These are phyloP conservation scores for Menidia beryllina DNA, from an alignment of 2,113 vertebrate genomes.

Conservation along the genomic window DNA sequence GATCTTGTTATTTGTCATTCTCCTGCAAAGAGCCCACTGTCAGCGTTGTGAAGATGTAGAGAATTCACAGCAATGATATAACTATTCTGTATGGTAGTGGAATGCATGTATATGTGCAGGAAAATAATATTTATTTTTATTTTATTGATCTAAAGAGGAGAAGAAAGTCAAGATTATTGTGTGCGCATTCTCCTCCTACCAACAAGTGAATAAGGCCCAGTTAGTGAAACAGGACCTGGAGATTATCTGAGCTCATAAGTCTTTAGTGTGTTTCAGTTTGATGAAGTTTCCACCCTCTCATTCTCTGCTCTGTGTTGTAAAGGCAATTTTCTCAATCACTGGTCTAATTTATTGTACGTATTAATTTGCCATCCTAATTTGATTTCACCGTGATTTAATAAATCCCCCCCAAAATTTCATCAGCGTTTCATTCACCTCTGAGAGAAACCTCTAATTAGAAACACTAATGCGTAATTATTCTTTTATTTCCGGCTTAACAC, in stretches of 20 bases:
- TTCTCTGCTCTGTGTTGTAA: slow-evolving; percentile 37
- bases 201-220: slow-evolving; percentile 15
- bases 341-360: slow-evolving; percentile 53
- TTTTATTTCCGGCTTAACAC: slow-evolving; percentile 52
- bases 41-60: neutral
- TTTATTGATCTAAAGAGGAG: slow-evolving; percentile 9
- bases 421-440: slow-evolving; percentile 54
- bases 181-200: neutral
- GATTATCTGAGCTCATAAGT: slow-evolving; percentile 21
- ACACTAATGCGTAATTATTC: slow-evolving; percentile 49
- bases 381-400: slow-evolving; percentile 65
- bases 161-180: slow-evolving; percentile 1
- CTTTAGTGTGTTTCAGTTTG: slow-evolving; percentile 1
- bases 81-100: neutral
- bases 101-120: no score
- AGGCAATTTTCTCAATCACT: slow-evolving; percentile 57
- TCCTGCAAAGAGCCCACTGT: slow-evolving; percentile 2
- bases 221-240: slow-evolving; percentile 12
- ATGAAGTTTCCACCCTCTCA: neutral
- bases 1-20: slow-evolving; percentile 44
- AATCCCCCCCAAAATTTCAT: slow-evolving; percentile 43
- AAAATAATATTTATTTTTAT: no score
- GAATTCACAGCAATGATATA: neutral
- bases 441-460: slow-evolving; percentile 60
- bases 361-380: slow-evolving; percentile 64